Conservation (phyloP, 2,113 vertebrate species). For the Bucco capensis region DNA sequence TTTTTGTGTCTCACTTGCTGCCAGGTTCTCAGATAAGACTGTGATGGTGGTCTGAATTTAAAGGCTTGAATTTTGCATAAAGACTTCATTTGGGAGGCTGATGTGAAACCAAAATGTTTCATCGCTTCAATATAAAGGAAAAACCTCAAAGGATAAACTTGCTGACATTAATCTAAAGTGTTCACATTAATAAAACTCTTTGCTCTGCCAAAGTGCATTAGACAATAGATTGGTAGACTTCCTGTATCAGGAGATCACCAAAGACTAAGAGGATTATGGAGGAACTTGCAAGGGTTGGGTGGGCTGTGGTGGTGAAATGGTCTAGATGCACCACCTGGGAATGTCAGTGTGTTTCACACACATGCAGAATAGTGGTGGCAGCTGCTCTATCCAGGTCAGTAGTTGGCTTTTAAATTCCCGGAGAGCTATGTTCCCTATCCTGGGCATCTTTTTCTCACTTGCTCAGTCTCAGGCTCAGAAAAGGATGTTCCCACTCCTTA, state of each 20-base stretch:
- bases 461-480: background rate
- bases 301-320: background rate
- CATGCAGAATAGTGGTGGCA: background rate
- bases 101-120: background rate
- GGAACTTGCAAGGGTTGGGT: background rate
- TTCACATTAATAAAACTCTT: background rate
- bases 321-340: background rate
- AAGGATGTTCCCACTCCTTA: background rate
- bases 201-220: background rate
- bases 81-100: background rate
- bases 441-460: background rate
- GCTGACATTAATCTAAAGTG: background rate
- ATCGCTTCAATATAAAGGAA: background rate
- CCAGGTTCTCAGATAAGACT: background rate
- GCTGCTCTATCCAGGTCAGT: background rate
- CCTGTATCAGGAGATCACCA: background rate
- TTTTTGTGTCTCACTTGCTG: background rate
- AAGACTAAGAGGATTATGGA: background rate
- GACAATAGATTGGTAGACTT: background rate
- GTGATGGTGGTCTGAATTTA: background rate
- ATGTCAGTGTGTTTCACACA: background rate
- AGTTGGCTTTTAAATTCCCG: background rate
- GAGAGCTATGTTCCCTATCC: background rate
- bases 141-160: background rate
- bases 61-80: background rate